Evolutionary conservation across 2,888 invertebrate genomes (phyloP).

Genomic region (Antitype chi): DNA sequence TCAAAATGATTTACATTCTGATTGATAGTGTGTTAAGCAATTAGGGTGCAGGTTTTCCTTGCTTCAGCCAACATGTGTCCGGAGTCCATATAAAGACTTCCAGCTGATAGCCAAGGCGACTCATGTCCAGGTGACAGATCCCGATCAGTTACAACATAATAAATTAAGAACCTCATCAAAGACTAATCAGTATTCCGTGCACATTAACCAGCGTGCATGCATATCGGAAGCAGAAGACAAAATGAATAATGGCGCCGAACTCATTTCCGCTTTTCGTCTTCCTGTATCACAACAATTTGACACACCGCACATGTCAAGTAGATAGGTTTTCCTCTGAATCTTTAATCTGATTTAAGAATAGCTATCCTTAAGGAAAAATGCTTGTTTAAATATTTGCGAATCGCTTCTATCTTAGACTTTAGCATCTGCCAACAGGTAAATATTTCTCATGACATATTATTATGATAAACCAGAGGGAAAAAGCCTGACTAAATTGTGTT

Average conservation of each 20-base stretch:
- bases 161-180: constrained; percentile 32
- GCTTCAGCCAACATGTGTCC: no score
- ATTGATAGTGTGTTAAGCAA: no score
- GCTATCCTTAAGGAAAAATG: constrained; percentile 37
- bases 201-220: constrained; percentile 22
- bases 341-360: constrained; percentile 5
- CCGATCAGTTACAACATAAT: not conserved
- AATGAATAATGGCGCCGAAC: constrained; percentile 55
- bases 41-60: no score
- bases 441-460: not conserved
- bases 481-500: not conserved
- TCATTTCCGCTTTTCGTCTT: constrained; percentile 49
- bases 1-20: no score
- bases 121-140: no score
- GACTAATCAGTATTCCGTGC: constrained; percentile 54
- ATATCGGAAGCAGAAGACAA: constrained; percentile 45
- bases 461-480: constrained; percentile 18
- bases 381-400: not conserved
- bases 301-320: constrained; percentile 31
- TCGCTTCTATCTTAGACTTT: not conserved
- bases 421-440: constrained; percentile 32
- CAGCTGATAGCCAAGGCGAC: no score
- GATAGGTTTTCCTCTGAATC: constrained; percentile 33
- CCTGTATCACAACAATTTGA: constrained; percentile 46
- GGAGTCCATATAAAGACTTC: no score